Evolutionary conservation across 2,797 vertebrate genomes (phyloP), one percentile per base, ranked within the genome.

Genomic region (Centroberyx gerrardi): DNA sequence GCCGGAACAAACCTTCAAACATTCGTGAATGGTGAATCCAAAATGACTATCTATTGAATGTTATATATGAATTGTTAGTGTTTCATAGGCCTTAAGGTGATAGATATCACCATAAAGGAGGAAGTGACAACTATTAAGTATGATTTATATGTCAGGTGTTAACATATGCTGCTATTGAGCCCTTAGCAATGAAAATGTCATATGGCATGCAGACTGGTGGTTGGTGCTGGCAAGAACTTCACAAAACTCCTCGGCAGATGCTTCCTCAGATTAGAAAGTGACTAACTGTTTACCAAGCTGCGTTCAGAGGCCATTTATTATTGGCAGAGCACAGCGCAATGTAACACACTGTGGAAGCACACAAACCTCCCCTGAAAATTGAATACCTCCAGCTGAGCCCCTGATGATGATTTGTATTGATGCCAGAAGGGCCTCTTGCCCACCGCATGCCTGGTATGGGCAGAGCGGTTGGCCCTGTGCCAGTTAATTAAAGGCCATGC

Each of bases 401-500:
- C 54, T 88, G 86, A 89, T 88, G 88, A 87, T 88, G 77, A 91
- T 89, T 72, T 74, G 74, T 62, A 56, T 36, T 69, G 87, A 88
- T 82, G 88, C 79, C 84, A 82, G 62, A 69, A 80, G 79, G 84
- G 79, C 88, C 84, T 87, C 81, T 79, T 84, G 76, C 86, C 69
- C 82, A 73, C 78, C 77, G 67, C 85, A 78, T 60, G 88, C 81
- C 87, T 84, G 84, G 86, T 77, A 83, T 86, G 84, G 71, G 68
- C 14, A 44, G 36, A 53, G 48, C 13, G 40, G 42, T 48, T 63
- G 87, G 91, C 90, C 10, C 58, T 0, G 56, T 15, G 90, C 90
- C 91, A 91, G 84, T 90, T 94, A 73, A 94, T 93, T 93, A 93
- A 90, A 90, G 76, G 78, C 82, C 28, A 56, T 80, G 90, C 88